Conservation (phyloP, 1,140 invertebrate genomes). For the Ips typographus region DNA sequence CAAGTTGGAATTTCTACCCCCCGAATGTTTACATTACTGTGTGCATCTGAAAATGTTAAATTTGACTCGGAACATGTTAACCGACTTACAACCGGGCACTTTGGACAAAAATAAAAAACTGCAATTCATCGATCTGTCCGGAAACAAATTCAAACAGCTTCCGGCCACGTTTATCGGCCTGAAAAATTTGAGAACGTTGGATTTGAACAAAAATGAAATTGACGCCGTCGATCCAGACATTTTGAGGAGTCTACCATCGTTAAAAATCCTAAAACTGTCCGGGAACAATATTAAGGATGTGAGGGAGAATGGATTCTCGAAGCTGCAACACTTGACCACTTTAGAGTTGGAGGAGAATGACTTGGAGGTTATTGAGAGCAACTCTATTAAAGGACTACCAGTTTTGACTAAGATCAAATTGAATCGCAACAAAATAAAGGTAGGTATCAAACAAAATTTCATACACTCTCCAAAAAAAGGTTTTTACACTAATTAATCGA, state of each 20-base stretch:
- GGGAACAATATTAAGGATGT: conserved; percentile 75
- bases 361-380: conserved; percentile 72
- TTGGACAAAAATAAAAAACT: conserved; percentile 69
- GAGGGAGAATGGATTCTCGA: conserved; percentile 69
- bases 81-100: conserved; percentile 64
- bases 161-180: conserved; percentile 69
- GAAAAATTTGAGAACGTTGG: conserved; percentile 67
- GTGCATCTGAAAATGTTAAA: conserved; percentile 66
- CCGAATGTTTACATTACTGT: conserved; percentile 68
- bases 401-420: conserved; percentile 76
- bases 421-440: conserved; percentile 70
- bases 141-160: conserved; percentile 74
- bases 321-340: conserved; percentile 68
- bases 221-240: conserved; percentile 66
- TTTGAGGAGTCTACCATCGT: conserved; percentile 64
- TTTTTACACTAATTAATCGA: no score
- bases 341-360: conserved; percentile 82
- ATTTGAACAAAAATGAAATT: conserved; percentile 80
- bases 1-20: conserved; percentile 68
- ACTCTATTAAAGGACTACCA: conserved; percentile 73
- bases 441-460: conserved; percentile 7
- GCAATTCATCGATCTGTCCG: conserved; percentile 73
- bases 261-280: conserved; percentile 68
- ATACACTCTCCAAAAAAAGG: background rate
- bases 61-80: conserved; percentile 75